Base-by-base conservation (phyloP, 2,888 invertebrate genomes). In the Ichneumoninae sp. region DNA sequence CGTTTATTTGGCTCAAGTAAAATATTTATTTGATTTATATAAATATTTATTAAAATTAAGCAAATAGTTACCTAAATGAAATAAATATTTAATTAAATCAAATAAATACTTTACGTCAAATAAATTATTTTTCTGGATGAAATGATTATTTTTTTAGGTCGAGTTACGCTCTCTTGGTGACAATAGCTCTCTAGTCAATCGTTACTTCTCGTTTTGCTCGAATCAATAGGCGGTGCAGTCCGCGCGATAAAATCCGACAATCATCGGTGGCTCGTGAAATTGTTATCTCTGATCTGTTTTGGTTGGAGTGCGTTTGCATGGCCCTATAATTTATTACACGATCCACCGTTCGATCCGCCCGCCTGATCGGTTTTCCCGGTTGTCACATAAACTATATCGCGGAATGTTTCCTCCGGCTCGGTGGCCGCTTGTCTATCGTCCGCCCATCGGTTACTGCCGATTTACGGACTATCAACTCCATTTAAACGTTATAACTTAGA, bases 401-500 rank as follows among this genome's bases (percentile, higher is more conserved):
- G 8, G 10, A 30, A 22, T n/a, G 7, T 13, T 30, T 44, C 66
- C 36, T 66, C 57, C 50, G n/a, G 52, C 30, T 76, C 40, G 40
- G 70, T 8, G 70, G 52, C 40, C 19, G 33, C 26, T 52, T 63
- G 16, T 80, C 52, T 73, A 73, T 77, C 57, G 52, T 44, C n/a
- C 60, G 16, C 33, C 19, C 33, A 57, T 44, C 36, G 47, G 52
- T 33, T 74, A 77, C 65, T 69, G 36, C 26, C 77, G 69, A 85
- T 85, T 81, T 83, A 83, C 57, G 77, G 66, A 73, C 81, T 83
- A 77, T 80, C 83, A 74, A 80, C 77, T 78, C 57, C 69, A 74
- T 85, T 83, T 78, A 85, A 85, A 78, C 81, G 81, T 83, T 83
- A 83, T 57, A 57, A 81, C 74, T 81, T 81, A 60, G 83, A 83